These are phyloP conservation scores for Drosophila lacicola DNA, from an alignment of 2,888 invertebrate species.

Conservation along the genomic window DNA sequence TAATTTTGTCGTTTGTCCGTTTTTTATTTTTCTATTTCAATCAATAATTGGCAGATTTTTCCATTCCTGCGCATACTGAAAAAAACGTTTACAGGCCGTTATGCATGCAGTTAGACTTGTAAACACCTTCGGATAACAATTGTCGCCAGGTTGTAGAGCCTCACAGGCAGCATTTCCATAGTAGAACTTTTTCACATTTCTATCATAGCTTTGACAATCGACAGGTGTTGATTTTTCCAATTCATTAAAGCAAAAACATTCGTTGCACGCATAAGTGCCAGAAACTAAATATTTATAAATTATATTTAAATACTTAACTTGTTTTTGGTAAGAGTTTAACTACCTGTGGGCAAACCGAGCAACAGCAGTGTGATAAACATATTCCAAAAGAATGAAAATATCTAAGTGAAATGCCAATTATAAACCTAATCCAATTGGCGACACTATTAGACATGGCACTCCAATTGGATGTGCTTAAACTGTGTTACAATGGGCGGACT, in stretches of 20 bases:
- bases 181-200: slow-evolving; percentile 7
- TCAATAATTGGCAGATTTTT: slow-evolving; percentile 4
- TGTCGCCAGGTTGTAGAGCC: slow-evolving; percentile 14
- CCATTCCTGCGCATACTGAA: background rate
- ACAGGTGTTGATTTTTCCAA: fast-evolving
- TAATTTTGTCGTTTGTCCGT: background rate
- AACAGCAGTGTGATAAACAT: background rate
- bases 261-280: slow-evolving; percentile 17
- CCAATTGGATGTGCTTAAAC: background rate
- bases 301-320: too few species aligned
- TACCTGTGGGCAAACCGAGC: slow-evolving; percentile 2
- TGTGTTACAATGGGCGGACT: background rate
- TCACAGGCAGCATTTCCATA: slow-evolving; percentile 20
- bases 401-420: background rate
- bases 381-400: background rate
- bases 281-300: background rate
- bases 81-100: slow-evolving; percentile 16
- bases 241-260: slow-evolving; percentile 31
- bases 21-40: background rate
- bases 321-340: background rate
- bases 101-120: background rate
- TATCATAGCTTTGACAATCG: slow-evolving; percentile 22
- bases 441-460: background rate
- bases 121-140: slow-evolving; percentile 25
- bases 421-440: background rate